Evolutionary conservation across 2,113 vertebrate species (phyloP).

Genomic region (Pungitius pungitius): DNA sequence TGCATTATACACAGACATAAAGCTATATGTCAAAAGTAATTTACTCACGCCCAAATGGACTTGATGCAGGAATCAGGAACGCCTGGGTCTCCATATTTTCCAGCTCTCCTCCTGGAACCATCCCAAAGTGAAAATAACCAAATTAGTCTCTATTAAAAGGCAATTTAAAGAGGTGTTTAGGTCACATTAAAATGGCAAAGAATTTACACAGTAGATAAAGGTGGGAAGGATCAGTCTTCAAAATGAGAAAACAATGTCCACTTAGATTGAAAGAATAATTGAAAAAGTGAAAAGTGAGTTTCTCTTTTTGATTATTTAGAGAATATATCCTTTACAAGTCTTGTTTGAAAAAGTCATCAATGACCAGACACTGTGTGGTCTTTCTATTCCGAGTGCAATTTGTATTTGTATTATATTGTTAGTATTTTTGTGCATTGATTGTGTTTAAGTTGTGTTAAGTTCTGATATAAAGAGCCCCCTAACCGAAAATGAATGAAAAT

Average conservation of each 20-base stretch:
- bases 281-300: background rate
- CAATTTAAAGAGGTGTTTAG: background rate
- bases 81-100: slow-evolving; percentile 71
- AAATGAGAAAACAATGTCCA: background rate
- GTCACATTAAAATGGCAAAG: background rate
- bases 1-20: background rate
- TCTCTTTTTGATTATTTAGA: background rate
- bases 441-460: background rate
- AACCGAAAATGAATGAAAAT: background rate
- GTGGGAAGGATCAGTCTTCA: background rate
- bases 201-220: background rate
- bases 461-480: background rate
- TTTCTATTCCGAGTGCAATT: background rate
- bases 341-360: background rate
- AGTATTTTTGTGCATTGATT: background rate
- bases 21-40: background rate
- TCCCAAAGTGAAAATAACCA: background rate
- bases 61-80: slow-evolving; percentile 56
- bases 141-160: background rate
- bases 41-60: slow-evolving; percentile 56
- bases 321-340: background rate
- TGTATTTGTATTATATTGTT: background rate
- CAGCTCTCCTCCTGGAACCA: slow-evolving; percentile 39
- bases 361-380: background rate
- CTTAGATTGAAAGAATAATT: background rate